Evolutionary conservation across 2,113 vertebrate species (phyloP), one percentile per base, ranked within the genome.

Genomic region (Dipodomys ordii): DNA sequence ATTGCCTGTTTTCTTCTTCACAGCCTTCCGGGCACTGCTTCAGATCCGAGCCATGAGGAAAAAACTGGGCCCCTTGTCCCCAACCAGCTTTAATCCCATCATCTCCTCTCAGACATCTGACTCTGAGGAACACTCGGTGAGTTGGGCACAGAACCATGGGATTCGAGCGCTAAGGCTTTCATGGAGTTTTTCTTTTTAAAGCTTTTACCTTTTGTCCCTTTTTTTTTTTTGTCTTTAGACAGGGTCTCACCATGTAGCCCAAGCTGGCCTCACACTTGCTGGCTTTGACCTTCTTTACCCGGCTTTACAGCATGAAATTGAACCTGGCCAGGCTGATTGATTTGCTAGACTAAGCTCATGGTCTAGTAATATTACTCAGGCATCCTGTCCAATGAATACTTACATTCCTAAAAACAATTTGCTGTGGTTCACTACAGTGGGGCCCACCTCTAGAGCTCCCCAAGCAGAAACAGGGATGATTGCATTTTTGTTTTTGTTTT

Each of bases 11-110:
- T 5, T n/a, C 30, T 28, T 77, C 74, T 0, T 28, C 39, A 3
- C 0, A 60, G 99, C 99, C 27, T 99, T 99, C 97, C 98, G 99
- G 96, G 99, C 99, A 72, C 98, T 99, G 97, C 99, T 99, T 87
- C 99, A 99, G 97, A 99, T 99, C 97, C 98, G 99, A 97, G 99
- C 99, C 73, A 99, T 99, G 99, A 99, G 99, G 98, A 99, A 99
- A 92, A 99, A 99, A 78, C 88, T 99, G 96, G 99, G 99, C 67
- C 99, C 99, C 0, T 97, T 99, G 94, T 99, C 99, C 0, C 99
- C 99, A 3, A 96, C 98, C 92, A 98, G 98, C 97, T 99, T 99
- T 96, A 99, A 99, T 98, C 99, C 99, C 68, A 98, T 99, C 98
- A 99, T 99, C 46, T 98, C 99, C 2, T 99, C 99, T 0, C 99